These are phyloP conservation scores for Odontamblyopus rebecca DNA, from an alignment of 2,797 vertebrate species.

Conservation along the genomic window DNA sequence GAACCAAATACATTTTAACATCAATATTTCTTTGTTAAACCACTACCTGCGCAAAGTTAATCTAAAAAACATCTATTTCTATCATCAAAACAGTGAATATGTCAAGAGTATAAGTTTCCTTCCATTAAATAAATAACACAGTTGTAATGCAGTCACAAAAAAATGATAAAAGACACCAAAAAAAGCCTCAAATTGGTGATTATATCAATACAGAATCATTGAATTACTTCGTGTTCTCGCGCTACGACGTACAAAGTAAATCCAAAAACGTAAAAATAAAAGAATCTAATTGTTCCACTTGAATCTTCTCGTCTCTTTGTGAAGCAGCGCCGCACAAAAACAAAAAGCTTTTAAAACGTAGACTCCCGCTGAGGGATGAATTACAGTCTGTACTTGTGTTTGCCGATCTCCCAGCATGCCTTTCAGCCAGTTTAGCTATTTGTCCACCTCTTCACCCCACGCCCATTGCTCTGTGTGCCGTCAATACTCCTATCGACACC, in stretches of 20 bases:
- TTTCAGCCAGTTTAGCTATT: constrained; percentile 16
- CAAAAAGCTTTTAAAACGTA: not conserved
- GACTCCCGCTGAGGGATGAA: constrained; percentile 8
- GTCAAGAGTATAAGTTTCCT: no score
- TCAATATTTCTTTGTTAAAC: no score
- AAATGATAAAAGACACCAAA: no score
- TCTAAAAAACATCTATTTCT: no score
- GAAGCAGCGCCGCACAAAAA: not conserved
- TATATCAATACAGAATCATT: no score
- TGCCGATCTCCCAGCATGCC: constrained; percentile 11
- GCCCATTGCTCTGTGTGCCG: constrained; percentile 11
- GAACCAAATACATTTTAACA: no score
- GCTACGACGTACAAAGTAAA: not conserved
- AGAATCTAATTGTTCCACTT: not conserved
- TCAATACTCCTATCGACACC: constrained; percentile 27
- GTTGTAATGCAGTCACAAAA: no score
- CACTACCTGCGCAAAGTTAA: no score
- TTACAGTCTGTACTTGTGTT: constrained; percentile 14
- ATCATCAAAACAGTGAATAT: no score
- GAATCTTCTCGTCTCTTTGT: not conserved
- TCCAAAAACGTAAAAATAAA: not conserved
- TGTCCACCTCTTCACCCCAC: constrained; percentile 16
- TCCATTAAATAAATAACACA: no score
- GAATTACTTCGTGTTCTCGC: not conserved
- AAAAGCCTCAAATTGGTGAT: no score